Percentiles rank a stretch among this genome's conserved stretches.
phyloP scores from a whole-genome alignment of 1,140 invertebrate genomes.

The Danaus melanippus region DNA sequence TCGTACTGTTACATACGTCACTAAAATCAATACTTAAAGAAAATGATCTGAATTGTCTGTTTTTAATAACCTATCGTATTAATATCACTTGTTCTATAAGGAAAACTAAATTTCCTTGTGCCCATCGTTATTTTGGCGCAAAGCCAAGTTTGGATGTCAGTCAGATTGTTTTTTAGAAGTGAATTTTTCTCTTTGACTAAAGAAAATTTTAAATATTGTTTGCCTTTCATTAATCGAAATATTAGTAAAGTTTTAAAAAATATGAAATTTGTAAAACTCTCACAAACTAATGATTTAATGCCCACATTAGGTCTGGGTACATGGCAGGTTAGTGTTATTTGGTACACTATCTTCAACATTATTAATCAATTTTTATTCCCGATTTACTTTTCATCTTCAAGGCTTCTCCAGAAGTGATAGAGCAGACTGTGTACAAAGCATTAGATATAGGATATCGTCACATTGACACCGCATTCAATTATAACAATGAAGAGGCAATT shows the following conservation, averaged over 20 bases:
- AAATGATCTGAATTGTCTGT: no score
- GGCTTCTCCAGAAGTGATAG: conserved; percentile 81
- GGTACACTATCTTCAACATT: no score
- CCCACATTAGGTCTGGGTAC: conserved; percentile 84
- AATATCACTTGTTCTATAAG: no score
- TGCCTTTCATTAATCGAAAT: not conserved
- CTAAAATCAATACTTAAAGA: conserved; percentile 46
- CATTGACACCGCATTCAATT: conserved; percentile 87
- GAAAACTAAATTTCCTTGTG: not conserved
- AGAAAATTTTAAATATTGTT: conserved; percentile 12
- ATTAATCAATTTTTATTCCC: no score
- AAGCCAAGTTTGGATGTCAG: conserved; percentile 40
- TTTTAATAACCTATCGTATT: no score
- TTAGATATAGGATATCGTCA: conserved; percentile 80
- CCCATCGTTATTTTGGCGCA: conserved; percentile 27
- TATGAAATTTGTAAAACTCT: conserved; percentile 53
- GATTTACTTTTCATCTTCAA: conserved; percentile 31
- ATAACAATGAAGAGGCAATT: conserved; percentile 86
- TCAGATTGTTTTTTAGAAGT: conserved; percentile 35
- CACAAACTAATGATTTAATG: conserved; percentile 74
- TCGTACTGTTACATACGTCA: conserved; percentile 33
- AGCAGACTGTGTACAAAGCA: conserved; percentile 77
- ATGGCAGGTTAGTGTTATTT: conserved; percentile 76
- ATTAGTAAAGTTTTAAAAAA: conserved; percentile 29
- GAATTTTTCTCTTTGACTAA: conserved; percentile 26